Evolutionary conservation across 2,888 invertebrate genomes (phyloP), one percentile per base, ranked within the genome.

Genomic region (Augiades crinisus): DNA sequence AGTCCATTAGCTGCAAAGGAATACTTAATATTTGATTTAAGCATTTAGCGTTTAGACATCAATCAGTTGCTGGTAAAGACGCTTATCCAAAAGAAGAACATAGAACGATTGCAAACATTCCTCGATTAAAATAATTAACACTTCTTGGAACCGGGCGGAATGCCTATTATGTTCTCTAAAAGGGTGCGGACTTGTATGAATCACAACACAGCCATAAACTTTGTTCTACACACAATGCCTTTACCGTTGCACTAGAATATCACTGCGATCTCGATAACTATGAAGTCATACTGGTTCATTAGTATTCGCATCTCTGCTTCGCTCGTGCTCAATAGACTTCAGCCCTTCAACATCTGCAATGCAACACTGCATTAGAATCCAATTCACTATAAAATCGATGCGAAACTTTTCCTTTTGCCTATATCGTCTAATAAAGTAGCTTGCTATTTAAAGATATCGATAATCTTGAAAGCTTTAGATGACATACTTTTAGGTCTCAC

Each of bases 241-340:
- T 46, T 47, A 47, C 47, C 47, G 47, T 40, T 47, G 47, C 47
- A 47, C 36, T 21, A 31, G 12, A 21, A 12, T 40, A 40, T 47
- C 47, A 47, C 8, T 1, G 38, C 21, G 31, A 47, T 47, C 31
- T 47, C 14, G 31, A 14, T 40, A 30, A 21, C 21, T 16, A 31
- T 47, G 47, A 47, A 38, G 47, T 47, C 47, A 47, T 40, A 40
- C 38, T 38, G 31, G 22, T 22, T 47, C 47, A 47, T 47, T 47
- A 47, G 38, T 47, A 47, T 47, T 47, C 47, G 14, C 21, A 31
- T 31, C 47, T 40, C 31, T 2, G 47, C 47, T 40, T 40, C n/a
- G 31, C 31, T 31, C 17, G 13, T 19, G 38, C 47, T 47, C 47
- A 10, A 43, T 31, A 43, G 37, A 19, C 13, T 27, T 24, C 7